Evolutionary conservation across 1,140 invertebrate genomes (phyloP).

Genomic region (Pachyrhynchus sulphureomaculatus): DNA sequence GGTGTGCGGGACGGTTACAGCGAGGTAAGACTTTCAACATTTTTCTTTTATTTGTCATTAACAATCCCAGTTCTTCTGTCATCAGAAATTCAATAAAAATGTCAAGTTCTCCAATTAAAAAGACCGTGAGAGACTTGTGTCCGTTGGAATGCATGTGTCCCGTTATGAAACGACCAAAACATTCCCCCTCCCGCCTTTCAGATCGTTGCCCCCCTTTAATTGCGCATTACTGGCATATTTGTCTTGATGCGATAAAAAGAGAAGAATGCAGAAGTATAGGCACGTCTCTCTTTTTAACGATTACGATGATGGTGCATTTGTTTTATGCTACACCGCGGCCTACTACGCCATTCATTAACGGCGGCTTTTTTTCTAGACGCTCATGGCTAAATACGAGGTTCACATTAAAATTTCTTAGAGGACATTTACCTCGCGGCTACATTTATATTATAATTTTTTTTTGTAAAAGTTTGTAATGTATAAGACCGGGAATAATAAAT

Average conservation of each 20-base stretch:
- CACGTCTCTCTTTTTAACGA: conserved; percentile 19
- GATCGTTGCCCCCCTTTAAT: conserved; percentile 34
- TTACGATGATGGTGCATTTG: conserved; percentile 28
- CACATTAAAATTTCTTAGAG: too few relatives aligned
- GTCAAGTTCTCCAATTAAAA: conserved; percentile 11
- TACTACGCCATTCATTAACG: conserved; percentile 32
- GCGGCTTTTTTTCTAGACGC: conserved; percentile 1
- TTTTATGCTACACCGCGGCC: conserved; percentile 22
- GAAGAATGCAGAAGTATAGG: conserved; percentile 3
- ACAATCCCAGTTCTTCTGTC: not conserved
- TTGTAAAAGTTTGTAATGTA: too few relatives aligned
- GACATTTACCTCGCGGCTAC: too few relatives aligned
- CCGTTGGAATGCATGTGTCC: conserved; percentile 39
- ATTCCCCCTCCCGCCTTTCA: conserved; percentile 21
- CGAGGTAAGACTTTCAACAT: conserved; percentile 23
- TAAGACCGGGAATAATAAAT: too few relatives aligned
- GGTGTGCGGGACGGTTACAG: conserved; percentile 7
- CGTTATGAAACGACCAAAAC: conserved; percentile 39
- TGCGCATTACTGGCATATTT: conserved; percentile 38
- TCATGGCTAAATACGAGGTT: not conserved
- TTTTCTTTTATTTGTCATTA: not conserved
- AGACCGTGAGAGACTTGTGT: conserved; percentile 28
- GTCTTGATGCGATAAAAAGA: conserved; percentile 16
- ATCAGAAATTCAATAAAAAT: not conserved
- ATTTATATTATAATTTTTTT: too few relatives aligned